Base-by-base conservation (phyloP, 2,797 vertebrate genomes). In the Melanitta fusca region DNA sequence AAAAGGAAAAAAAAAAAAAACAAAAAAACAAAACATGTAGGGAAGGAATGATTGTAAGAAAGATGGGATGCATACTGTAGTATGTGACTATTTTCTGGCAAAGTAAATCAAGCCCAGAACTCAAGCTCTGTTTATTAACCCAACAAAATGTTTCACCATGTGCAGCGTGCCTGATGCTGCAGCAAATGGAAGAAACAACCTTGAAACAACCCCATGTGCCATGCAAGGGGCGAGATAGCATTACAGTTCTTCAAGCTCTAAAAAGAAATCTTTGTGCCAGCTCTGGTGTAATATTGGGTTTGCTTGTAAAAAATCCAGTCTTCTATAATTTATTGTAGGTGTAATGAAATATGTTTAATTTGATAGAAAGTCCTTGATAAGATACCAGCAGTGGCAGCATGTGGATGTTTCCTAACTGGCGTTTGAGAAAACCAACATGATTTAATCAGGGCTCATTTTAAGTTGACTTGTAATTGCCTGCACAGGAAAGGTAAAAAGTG, bases 401-500 rank as follows among this genome's bases (percentile, higher is more conserved):
- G 91, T 74, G 81, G 77, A 79, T 91, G 45, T 92, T 93, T 90
- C 80, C 81, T 95, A 86, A 89, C 77, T 25, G 85, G 85, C 61
- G 51, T 97, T 94, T 97, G 88, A 95, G 96, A 90, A 73, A 96
- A 85, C 61, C 74, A 88, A 62, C 54, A 25, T 39, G 97, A 96
- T 97, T 96, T 96, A 96, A 97, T 97, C 95, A 93, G 88, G 68
- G 85, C 77, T 97, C 66, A 66, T 97, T 93, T 96, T 96, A 96
- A 95, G 88, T 93, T 91, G 90, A 69, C 83, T 97, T 98, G 91
- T 96, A 96, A 97, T 96, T 96, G 96, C 94, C 89, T 96, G 97
- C 90, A 39, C 54, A 89, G 91, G 95, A 95, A 96, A 96, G 95
- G 94, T 96, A 95, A 85, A 95, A 93, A 91, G 87, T 85, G 73